Conservation (phyloP, 2,888 invertebrate genomes). For the Eristalinus aeneus region DNA sequence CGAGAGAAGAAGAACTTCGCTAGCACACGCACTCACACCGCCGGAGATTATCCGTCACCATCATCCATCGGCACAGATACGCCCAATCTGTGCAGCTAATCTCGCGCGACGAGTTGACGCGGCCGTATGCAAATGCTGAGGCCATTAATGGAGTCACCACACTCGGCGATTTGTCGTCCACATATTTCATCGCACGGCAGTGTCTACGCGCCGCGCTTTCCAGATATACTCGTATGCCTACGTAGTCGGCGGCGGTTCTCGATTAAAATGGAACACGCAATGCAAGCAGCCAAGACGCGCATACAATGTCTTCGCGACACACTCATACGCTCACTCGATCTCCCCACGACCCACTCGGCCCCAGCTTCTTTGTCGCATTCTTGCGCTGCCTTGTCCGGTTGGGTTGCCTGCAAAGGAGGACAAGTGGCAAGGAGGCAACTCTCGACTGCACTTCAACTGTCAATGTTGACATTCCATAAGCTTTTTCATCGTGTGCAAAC, state of each 20-base stretch:
- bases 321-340: background rate
- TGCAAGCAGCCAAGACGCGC: background rate
- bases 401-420: slow-evolving; percentile 14
- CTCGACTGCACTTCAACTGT: slow-evolving; percentile 58
- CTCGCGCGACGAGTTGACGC: background rate
- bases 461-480: slow-evolving; percentile 58
- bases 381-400: slow-evolving; percentile 42
- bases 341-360: background rate
- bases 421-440: background rate
- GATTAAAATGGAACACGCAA: slow-evolving; percentile 36
- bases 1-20: slow-evolving; percentile 8
- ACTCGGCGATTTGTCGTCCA: slow-evolving; percentile 55
- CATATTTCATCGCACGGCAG: slow-evolving; percentile 19
- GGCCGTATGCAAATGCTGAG: slow-evolving; percentile 41
- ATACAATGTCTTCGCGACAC: background rate
- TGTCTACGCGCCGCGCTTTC: slow-evolving; percentile 17
- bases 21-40: slow-evolving; percentile 6
- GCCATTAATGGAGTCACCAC: slow-evolving; percentile 50
- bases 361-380: slow-evolving; percentile 39
- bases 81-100: slow-evolving; percentile 21
- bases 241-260: slow-evolving; percentile 2
- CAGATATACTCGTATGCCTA: slow-evolving; percentile 59
- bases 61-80: slow-evolving; percentile 14
- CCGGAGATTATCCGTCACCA: slow-evolving; percentile 23
- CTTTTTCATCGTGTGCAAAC: slow-evolving; percentile 33